phyloP scores from a whole-genome alignment of 2,113 vertebrate species.

The Microcebus lehilahytsara region DNA sequence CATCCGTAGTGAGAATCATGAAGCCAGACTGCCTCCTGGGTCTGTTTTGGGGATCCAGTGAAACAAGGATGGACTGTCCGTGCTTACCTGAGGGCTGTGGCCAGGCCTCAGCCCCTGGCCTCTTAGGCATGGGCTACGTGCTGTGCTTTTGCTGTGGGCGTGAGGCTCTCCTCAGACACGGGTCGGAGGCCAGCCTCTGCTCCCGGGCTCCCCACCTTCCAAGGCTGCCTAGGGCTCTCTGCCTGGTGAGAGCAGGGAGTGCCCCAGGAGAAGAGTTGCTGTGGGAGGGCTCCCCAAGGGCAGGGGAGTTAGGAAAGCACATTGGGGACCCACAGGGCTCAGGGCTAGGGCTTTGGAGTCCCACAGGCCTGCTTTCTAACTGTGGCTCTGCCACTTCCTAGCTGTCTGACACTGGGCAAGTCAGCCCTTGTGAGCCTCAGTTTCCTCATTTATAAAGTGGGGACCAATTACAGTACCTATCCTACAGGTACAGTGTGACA shows the following conservation, averaged over 20 bases:
- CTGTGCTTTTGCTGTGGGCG: background rate
- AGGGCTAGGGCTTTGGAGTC: background rate
- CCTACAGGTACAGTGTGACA: background rate
- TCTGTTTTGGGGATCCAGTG: background rate
- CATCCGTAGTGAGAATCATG: background rate
- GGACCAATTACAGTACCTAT: background rate
- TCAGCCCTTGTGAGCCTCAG: background rate
- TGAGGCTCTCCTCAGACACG: background rate
- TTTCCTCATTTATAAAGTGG: slow-evolving; percentile 6
- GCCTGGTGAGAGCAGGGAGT: background rate
- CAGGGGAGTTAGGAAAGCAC: background rate
- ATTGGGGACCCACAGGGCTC: background rate
- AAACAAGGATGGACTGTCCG: background rate
- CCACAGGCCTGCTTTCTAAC: background rate
- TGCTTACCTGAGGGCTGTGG: background rate
- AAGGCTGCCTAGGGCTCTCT: background rate
- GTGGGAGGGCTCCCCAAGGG: no score
- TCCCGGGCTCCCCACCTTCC: background rate
- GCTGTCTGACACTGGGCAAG: background rate
- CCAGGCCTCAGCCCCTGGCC: background rate
- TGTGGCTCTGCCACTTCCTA: background rate
- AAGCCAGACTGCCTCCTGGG: background rate
- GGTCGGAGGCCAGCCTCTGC: background rate
- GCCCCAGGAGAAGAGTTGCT: background rate
- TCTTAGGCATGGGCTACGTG: background rate